Conservation (phyloP, 2,888 invertebrate genomes). For the Agonopterix heracliana region DNA sequence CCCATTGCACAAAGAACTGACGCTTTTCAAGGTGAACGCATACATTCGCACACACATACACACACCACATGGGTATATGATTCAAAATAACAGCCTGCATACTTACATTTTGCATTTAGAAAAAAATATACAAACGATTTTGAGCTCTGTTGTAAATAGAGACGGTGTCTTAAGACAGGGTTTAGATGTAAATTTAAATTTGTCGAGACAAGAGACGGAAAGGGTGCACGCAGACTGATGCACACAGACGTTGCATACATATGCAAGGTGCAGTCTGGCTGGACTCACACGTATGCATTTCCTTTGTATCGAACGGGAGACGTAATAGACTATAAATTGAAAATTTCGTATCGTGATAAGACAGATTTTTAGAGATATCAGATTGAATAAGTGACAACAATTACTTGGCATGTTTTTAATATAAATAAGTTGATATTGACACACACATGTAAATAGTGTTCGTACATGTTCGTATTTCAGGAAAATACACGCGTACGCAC, state of each 20-base stretch:
- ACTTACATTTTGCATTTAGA: constrained; percentile 7
- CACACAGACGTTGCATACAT: constrained; percentile 39
- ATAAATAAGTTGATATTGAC: not conserved
- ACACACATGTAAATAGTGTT: not conserved
- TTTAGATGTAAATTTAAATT: constrained; percentile 7
- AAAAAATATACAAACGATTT: constrained; percentile 15
- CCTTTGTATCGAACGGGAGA: not conserved
- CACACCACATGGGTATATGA: constrained; percentile 36
- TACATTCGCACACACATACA: constrained; percentile 35
- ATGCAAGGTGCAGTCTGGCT: constrained; percentile 54
- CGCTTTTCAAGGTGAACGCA: constrained; percentile 74
- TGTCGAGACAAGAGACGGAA: constrained; percentile 43
- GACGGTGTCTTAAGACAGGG: not conserved
- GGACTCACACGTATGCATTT: constrained; percentile 17
- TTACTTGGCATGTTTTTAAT: too few relatives aligned
- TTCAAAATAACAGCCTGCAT: constrained; percentile 58
- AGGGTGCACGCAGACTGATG: constrained; percentile 62
- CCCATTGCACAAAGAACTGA: constrained; percentile 76
- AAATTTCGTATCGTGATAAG: not conserved
- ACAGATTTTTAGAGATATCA: too few relatives aligned
- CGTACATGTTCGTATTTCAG: constrained; percentile 10
- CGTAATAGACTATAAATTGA: not conserved
- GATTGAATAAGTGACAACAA: too few relatives aligned
- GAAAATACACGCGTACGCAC: constrained; percentile 15
- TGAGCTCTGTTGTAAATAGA: constrained; percentile 21